Conservation (phyloP, 2,888 invertebrate genomes). For the Ophion obscuratus region DNA sequence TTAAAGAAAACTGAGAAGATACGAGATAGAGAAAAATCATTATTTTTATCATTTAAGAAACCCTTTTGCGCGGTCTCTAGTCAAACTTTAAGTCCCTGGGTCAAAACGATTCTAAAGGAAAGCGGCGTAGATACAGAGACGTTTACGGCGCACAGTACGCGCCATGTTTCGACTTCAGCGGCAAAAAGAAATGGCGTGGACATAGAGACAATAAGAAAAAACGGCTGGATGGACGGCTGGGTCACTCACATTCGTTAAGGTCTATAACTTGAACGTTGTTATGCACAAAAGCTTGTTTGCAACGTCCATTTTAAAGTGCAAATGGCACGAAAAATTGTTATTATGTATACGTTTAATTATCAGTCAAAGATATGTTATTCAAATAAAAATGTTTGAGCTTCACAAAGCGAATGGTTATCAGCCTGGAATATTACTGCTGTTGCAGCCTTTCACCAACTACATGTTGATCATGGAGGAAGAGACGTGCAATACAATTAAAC, state of each 20-base stretch:
- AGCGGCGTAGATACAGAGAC: constrained; percentile 43
- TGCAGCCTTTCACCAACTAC: too few species aligned
- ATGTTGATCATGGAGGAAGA: too few species aligned
- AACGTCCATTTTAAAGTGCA: too few species aligned
- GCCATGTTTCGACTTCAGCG: too few species aligned
- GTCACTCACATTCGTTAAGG: constrained; percentile 36
- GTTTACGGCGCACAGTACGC: constrained; percentile 53
- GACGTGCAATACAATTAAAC: too few species aligned
- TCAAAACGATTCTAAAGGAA: constrained; percentile 32
- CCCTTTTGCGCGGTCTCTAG: constrained; percentile 36
- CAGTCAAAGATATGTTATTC: too few species aligned
- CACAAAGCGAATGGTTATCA: too few species aligned
- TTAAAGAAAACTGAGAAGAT: constrained; percentile 8
- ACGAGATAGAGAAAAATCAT: constrained; percentile 15
- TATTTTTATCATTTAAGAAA: constrained; percentile 43
- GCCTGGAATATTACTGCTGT: too few species aligned
- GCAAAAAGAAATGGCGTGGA: constrained; percentile 42
- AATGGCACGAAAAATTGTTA: too few species aligned
- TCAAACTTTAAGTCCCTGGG: constrained; percentile 42
- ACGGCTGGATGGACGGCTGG: constrained; percentile 35
- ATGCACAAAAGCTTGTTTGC: too few species aligned
- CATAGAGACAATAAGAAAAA: constrained; percentile 47
- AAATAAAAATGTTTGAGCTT: too few species aligned
- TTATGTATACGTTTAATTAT: too few species aligned
- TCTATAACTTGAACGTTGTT: constrained; percentile 37